Conservation (phyloP, 2,888 invertebrate species). For the Andricus quercusramuli region DNA sequence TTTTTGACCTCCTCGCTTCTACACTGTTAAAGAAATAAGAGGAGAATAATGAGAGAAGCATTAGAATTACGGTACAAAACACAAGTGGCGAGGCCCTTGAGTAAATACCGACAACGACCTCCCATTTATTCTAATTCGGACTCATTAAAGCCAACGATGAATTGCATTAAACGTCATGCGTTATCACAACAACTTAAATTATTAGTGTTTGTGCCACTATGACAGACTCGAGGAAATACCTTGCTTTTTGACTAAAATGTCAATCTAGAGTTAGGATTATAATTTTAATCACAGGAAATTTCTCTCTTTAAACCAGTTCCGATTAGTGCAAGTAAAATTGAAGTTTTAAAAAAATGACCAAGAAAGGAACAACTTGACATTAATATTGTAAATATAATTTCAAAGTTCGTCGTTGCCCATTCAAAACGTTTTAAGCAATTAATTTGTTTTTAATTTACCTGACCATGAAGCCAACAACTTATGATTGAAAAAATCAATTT, state of each 20-base stretch:
- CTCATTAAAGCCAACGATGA: slow-evolving; percentile 52
- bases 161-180: slow-evolving; percentile 47
- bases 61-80: not conserved
- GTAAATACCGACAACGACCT: slow-evolving; percentile 46
- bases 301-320: not conserved
- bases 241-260: not conserved
- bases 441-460: too few relatives aligned
- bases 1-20: not conserved
- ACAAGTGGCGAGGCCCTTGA: slow-evolving; percentile 31
- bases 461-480: too few relatives aligned
- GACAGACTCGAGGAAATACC: not conserved
- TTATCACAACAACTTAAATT: slow-evolving; percentile 48
- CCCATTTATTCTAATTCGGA: slow-evolving; percentile 56
- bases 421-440: too few relatives aligned
- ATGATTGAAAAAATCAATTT: too few relatives aligned
- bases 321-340: not conserved
- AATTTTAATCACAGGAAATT: not conserved
- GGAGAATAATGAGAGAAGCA: not conserved
- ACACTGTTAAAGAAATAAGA: not conserved
- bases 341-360: too few relatives aligned
- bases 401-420: too few relatives aligned
- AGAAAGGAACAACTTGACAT: too few relatives aligned
- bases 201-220: slow-evolving; percentile 46
- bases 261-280: too few relatives aligned
- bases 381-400: too few relatives aligned